phyloP scores from a whole-genome alignment of 2,113 vertebrate species.

The Vombatus ursinus region DNA sequence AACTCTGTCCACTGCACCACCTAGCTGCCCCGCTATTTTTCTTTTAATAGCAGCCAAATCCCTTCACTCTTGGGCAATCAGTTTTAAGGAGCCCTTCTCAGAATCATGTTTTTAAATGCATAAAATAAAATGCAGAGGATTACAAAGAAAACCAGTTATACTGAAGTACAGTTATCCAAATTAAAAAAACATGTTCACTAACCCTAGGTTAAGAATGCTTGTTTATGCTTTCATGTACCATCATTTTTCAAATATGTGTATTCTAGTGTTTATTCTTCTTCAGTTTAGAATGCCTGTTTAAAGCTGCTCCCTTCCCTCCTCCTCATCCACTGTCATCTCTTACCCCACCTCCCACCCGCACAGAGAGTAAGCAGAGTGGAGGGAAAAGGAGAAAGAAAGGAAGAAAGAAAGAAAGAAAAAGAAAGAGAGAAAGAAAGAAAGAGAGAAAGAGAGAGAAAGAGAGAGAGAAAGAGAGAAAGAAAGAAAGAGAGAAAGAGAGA shows the following conservation, averaged over 20 bases:
- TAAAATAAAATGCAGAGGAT: neutral
- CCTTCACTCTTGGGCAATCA: neutral
- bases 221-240: neutral
- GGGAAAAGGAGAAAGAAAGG: no score
- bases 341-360: neutral
- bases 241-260: neutral
- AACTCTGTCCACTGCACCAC: no score
- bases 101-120: neutral
- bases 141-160: neutral
- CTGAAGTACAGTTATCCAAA: no score
- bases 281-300: neutral
- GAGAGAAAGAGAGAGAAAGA: no score
- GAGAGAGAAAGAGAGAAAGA: no score
- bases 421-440: no score
- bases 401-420: no score
- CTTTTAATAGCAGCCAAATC: neutral
- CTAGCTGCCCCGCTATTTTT: no score
- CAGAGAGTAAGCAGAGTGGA: neutral
- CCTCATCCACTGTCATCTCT: neutral
- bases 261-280: neutral
- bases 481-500: no score
- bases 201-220: neutral
- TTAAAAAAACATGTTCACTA: neutral
- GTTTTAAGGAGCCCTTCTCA: neutral
- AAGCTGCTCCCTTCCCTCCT: neutral